Base-by-base conservation (phyloP, 2,888 invertebrate genomes). In the Drepana falcataria region DNA sequence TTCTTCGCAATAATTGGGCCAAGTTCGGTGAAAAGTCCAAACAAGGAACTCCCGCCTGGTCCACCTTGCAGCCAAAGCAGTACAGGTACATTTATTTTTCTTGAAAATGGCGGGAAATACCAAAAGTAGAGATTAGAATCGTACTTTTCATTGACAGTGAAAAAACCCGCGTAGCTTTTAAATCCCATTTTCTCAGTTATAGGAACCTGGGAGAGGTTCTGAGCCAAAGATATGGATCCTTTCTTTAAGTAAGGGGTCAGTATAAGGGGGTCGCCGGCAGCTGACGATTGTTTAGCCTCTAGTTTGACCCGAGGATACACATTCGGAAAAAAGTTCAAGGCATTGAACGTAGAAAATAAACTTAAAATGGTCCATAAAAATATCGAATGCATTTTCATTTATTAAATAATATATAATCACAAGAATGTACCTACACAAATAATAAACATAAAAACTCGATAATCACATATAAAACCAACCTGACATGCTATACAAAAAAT, bases 61-160 rank as follows among this genome's bases (percentile, higher is more conserved):
- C 93, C 93, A 1, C 93, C 93, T 78, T 93, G 92, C 0, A 93
- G 79, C 93, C 93, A 93, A 2, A 93, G 69, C 0, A 92, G 54
- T 0, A 93, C 77, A 1, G 93, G 93, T 0, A 92, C 91, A 2
- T 75, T 71, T 40, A 74, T 64, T 9, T 76, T 70, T 48, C 81
- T 79, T 4, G 76, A 81, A 66, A 87, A 81, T 0, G 93, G 85
- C 21, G 93, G 93, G 66, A 94, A 93, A 68, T 93, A 94, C 94
- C 94, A 94, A 78, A 94, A 94, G 75, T 93, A 94, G 58, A 93
- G 78, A 75, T 94, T 93, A 2, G 93, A 92, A 55, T 92, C 82
- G 63, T 81, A 90, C 2, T 77, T 80, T 58, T 91, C 85, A 68
- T 94, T 90, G 9, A 94, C 92, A 0, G 94, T 94, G 52, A 94